These are phyloP conservation scores for Phytoseiulus persimilis DNA, from an alignment of 2,888 invertebrate species.

Conservation along the genomic window DNA sequence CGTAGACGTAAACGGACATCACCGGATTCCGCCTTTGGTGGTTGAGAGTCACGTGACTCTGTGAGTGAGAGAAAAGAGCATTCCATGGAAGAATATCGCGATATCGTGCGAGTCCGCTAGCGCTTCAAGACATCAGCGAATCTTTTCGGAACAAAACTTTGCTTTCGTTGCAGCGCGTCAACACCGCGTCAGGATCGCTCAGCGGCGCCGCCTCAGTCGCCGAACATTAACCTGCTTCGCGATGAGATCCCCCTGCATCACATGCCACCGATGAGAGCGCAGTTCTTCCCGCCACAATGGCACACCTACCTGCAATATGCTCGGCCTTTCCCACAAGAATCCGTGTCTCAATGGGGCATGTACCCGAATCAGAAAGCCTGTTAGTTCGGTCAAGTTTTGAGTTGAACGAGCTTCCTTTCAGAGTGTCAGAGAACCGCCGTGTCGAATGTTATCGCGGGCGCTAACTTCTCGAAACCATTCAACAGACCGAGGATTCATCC, in stretches of 20 bases:
- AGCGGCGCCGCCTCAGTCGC: neutral
- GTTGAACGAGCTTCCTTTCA: too few relatives aligned
- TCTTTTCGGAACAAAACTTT: too few relatives aligned
- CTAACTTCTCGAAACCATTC: neutral
- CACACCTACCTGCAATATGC: neutral
- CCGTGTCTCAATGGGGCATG: neutral
- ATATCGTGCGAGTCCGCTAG: too few relatives aligned
- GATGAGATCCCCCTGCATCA: slow-evolving; percentile 26
- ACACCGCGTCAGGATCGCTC: neutral
- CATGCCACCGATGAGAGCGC: slow-evolving; percentile 26
- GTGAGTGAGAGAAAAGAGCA: neutral
- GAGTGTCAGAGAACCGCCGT: too few relatives aligned
- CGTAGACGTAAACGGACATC: neutral
- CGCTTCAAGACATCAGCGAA: too few relatives aligned
- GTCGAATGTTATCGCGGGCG: too few relatives aligned
- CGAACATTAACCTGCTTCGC: neutral
- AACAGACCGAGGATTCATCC: slow-evolving; percentile 20
- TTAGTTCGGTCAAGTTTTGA: neutral
- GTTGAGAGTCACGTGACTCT: slow-evolving; percentile 29
- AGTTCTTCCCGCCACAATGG: neutral
- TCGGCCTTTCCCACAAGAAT: neutral
- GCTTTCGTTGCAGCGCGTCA: neutral
- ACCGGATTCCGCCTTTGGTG: neutral
- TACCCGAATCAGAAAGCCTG: neutral
- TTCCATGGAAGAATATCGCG: too few relatives aligned